A percentile compares a stretch with the other conserved stretches of the same genome.
Conservation (phyloP, 92 coral and sea anemone genomes). For the Hydrozoanthus gracilis region DNA sequence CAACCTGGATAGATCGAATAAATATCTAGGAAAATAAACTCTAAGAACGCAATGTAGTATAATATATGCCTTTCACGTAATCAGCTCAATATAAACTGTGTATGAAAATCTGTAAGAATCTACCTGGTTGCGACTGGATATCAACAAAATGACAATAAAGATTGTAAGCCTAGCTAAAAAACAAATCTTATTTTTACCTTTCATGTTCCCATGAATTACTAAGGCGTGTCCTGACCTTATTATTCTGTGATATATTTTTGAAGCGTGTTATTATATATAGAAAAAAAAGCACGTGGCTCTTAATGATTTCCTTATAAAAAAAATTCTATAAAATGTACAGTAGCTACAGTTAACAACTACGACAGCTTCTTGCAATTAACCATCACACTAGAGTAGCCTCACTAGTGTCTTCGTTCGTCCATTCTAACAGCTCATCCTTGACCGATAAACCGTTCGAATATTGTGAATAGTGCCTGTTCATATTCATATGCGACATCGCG, state of each 20-base stretch:
- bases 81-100: too few species aligned
- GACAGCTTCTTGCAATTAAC: neutral
- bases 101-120: too few species aligned
- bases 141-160: too few species aligned
- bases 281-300: neutral
- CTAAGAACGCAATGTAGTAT: too few species aligned
- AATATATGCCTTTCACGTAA: too few species aligned
- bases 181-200: too few species aligned
- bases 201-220: too few species aligned
- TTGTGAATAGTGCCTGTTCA: conserved; percentile 61
- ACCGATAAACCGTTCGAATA: conserved; percentile 68
- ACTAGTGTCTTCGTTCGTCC: conserved; percentile 65
- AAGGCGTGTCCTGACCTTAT: too few species aligned
- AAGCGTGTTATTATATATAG: neutral
- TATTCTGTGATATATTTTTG: neutral
- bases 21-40: too few species aligned
- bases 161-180: too few species aligned
- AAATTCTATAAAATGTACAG: neutral
- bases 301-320: neutral
- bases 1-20: too few species aligned
- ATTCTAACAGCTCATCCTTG: conserved; percentile 78
- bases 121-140: too few species aligned
- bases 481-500: conserved; percentile 66
- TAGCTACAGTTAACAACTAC: neutral
- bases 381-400: conserved; percentile 81